Conservation (phyloP, 2,113 vertebrate species). For the Toxotes chatareus region DNA sequence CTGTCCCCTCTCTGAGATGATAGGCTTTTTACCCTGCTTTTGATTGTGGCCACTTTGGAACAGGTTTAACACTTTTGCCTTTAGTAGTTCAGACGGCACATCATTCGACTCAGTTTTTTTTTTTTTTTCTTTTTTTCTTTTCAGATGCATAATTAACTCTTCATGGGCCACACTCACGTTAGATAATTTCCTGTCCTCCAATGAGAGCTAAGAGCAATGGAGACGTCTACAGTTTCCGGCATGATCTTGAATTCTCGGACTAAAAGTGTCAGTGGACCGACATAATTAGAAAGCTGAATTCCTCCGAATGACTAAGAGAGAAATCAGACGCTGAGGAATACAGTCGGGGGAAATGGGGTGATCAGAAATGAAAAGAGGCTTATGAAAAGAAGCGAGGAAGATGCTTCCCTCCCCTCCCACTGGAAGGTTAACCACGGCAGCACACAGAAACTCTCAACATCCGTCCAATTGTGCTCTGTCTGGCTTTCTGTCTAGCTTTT, state of each 20-base stretch:
- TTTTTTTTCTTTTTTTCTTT: too few species aligned
- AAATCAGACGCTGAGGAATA: background rate
- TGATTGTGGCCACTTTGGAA: background rate
- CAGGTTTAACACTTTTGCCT: background rate
- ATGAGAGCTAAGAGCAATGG: background rate
- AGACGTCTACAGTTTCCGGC: background rate
- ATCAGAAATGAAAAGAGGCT: slow-evolving; percentile 6
- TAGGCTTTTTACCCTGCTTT: background rate
- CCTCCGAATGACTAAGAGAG: background rate
- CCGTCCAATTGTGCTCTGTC: background rate
- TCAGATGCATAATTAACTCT: background rate
- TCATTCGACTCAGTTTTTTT: background rate
- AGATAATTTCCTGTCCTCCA: background rate
- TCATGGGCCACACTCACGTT: background rate
- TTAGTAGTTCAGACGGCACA: background rate
- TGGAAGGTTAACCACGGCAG: slow-evolving; percentile 11
- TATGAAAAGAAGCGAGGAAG: slow-evolving; percentile 16
- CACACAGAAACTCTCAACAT: background rate
- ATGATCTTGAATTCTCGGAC: background rate
- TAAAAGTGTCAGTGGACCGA: background rate
- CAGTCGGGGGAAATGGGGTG: background rate
- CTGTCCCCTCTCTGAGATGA: background rate
- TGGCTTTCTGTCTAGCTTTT: slow-evolving; percentile 15
- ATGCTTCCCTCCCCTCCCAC: slow-evolving; percentile 1
- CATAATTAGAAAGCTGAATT: slow-evolving; percentile 3